Evolutionary conservation across 2,888 invertebrate species (phyloP), one percentile per base, ranked within the genome.

Genomic region (Acholoe squamosa): DNA sequence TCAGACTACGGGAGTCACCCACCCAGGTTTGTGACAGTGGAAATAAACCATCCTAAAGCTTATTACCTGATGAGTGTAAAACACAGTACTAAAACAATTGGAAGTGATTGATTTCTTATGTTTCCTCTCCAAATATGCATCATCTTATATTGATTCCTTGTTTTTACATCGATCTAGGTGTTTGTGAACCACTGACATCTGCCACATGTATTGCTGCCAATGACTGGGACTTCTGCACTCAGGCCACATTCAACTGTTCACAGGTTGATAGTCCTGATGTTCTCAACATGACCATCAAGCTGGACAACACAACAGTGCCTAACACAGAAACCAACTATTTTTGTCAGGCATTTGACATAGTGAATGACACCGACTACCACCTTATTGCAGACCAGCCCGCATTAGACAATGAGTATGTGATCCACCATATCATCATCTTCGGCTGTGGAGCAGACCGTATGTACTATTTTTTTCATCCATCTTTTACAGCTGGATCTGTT

Each of bases 101-200:
- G 10, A 25, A 76, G 28, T 16, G 76, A 76, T 25, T 76, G 76
- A 76, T 10, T 14, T 16, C n/a, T n/a, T n/a, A n/a, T n/a, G n/a
- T n/a, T n/a, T n/a, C n/a, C n/a, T n/a, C n/a, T n/a, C n/a, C n/a
- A n/a, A n/a, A n/a, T n/a, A n/a, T n/a, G n/a, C n/a, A n/a, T n/a
- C n/a, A n/a, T n/a, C n/a, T n/a, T n/a, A n/a, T n/a, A n/a, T n/a
- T n/a, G n/a, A n/a, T n/a, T n/a, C n/a, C n/a, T n/a, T n/a, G n/a
- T n/a, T n/a, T n/a, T n/a, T n/a, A n/a, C n/a, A n/a, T n/a, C n/a
- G n/a, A n/a, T n/a, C n/a, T n/a, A 77, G 84, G 91, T 34, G 67
- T 90, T 10, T 90, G 92, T 90, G 92, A 92, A 16, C 92, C 92
- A 1, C 77, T 84, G 43, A 89, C 71, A n/a, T 86, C 90, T 56